Evolutionary conservation across 2,797 vertebrate species (phyloP).

Genomic region (Tenualosa thibaudeaui): DNA sequence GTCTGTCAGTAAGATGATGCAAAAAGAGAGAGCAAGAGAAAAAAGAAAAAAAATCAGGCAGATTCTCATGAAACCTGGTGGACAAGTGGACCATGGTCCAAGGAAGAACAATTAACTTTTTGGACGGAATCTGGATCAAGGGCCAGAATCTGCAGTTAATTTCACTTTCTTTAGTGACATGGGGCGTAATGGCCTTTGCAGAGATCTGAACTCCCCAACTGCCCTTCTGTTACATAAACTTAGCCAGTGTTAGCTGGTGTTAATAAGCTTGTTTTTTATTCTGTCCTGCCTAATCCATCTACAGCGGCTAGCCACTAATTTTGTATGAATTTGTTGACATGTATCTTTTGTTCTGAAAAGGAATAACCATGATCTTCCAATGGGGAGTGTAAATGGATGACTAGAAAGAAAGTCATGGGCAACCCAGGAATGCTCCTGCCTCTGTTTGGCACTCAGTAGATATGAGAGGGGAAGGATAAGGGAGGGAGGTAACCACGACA

Average conservation of each 20-base stretch:
- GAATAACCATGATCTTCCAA: conserved; percentile 39
- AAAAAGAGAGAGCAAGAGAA: neutral
- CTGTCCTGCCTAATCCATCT: neutral
- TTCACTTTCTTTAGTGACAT: neutral
- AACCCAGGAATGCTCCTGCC: conserved; percentile 66
- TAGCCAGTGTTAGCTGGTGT: conserved; percentile 20
- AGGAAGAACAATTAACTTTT: neutral
- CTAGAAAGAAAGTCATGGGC: conserved; percentile 43
- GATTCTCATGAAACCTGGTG: neutral
- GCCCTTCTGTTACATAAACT: neutral
- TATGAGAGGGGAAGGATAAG: conserved; percentile 45
- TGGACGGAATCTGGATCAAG: neutral
- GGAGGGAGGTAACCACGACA: conserved; percentile 47
- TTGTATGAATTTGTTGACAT: conserved; percentile 4
- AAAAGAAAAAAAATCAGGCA: too few relatives aligned
- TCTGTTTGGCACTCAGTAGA: conserved; percentile 63
- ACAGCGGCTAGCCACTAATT: neutral
- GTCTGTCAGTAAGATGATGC: neutral
- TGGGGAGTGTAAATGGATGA: conserved; percentile 35
- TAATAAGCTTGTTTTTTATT: neutral
- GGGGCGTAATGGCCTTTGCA: neutral
- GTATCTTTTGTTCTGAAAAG: conserved; percentile 38
- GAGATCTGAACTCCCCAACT: neutral
- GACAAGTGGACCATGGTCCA: neutral
- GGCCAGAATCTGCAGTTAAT: neutral